phyloP scores from a whole-genome alignment of 1,140 invertebrate genomes.

The Hycleus cichorii region DNA sequence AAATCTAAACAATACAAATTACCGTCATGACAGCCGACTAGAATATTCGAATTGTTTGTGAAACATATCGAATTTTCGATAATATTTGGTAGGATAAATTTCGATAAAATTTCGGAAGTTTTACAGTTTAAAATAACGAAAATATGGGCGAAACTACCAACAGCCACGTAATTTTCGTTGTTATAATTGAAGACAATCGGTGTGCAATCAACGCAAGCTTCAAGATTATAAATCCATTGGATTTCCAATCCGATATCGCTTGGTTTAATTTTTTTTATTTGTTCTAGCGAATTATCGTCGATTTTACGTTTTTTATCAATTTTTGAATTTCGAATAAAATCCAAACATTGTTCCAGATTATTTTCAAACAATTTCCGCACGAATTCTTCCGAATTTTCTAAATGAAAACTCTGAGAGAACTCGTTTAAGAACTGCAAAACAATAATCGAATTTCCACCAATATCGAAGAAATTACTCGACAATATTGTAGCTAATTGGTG shows the following conservation, averaged over 20 bases:
- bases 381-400: constrained; percentile 21
- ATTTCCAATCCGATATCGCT: constrained; percentile 21
- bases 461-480: constrained; percentile 41
- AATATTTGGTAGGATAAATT: constrained; percentile 33
- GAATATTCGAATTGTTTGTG: constrained; percentile 37
- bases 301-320: background rate
- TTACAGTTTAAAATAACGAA: constrained; percentile 48
- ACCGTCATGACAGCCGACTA: constrained; percentile 60
- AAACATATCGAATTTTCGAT: constrained; percentile 38
- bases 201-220: constrained; percentile 66
- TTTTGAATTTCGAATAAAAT: constrained; percentile 6
- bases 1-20: constrained; percentile 54
- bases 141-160: constrained; percentile 57
- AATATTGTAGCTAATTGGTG: constrained; percentile 19
- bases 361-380: constrained; percentile 35
- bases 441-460: constrained; percentile 45
- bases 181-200: constrained; percentile 48
- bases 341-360: constrained; percentile 20
- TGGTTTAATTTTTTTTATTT: constrained; percentile 1
- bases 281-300: background rate
- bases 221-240: constrained; percentile 52
- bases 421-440: constrained; percentile 42
- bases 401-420: constrained; percentile 26
- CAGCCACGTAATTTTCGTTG: constrained; percentile 42
- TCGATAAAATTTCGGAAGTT: constrained; percentile 37